Evolutionary conservation across 2,797 vertebrate species (phyloP), one percentile per base, ranked within the genome.

Genomic region (Acipenser transmontanus): DNA sequence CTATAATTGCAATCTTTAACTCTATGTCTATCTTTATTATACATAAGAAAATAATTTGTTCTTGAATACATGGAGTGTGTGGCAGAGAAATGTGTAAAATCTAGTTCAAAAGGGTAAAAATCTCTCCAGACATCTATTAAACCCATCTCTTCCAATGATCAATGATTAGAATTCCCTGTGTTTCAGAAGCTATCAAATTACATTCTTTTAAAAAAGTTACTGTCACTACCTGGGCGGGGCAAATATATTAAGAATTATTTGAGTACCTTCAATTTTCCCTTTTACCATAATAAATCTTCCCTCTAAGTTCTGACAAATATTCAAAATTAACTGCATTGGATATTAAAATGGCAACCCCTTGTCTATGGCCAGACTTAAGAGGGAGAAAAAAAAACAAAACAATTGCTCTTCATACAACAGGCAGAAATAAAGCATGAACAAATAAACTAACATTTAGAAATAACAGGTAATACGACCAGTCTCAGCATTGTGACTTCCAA

Each of bases 121-220:
- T 69, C 14, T 52, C 52, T 67, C 71, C 65, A 70, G 6, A 69
- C 17, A 51, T 69, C 68, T 12, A 69, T 5, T 1, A 65, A 11
- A 47, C 68, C 68, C 56, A 61, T 17, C 17, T 69, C 63, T 10
- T 60, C 14, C 49, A 60, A 47, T n/a, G 50, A 17, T 1, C 6
- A 7, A 13, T 65, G 9, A 47, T 59, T 65, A 51, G 17, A 1
- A 17, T 17, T 9, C 61, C 65, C 8, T 8, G 34, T 7, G 48
- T 7, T 51, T 61, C 66, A n/a, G 59, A 17, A 17, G 17, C 49
- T n/a, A 70, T 67, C 20, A 49, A 7, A 67, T 67, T 51, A 67
- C 1, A 72, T 1, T 9, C 9, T 12, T 59, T 61, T 65, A 11
- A 65, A 67, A 61, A 64, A 57, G 4, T 6, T 11, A 50, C 61